Conservation (phyloP, 1,140 invertebrate species). For the Brachionus paranguensis region DNA sequence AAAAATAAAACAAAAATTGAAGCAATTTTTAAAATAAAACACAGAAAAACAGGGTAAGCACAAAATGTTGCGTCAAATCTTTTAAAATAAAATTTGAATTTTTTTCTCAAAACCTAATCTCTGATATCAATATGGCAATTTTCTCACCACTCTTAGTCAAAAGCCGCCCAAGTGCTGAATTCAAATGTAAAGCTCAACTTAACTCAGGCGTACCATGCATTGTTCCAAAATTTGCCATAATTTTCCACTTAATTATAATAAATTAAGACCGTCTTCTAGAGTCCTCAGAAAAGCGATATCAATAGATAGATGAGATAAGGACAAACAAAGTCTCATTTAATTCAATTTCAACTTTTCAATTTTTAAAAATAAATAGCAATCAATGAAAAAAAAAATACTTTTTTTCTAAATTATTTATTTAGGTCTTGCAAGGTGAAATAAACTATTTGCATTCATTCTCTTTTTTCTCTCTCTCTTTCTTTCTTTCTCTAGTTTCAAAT, state of each 20-base stretch:
- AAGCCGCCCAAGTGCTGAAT: background rate
- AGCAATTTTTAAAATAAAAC: background rate
- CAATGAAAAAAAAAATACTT: background rate
- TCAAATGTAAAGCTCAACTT: background rate
- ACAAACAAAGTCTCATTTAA: background rate
- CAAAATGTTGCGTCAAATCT: background rate
- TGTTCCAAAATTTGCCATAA: background rate
- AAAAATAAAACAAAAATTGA: too few species aligned
- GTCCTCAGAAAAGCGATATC: background rate
- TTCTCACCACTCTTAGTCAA: background rate
- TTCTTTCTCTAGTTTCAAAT: background rate
- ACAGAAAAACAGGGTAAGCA: background rate
- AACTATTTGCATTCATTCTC: slow-evolving; percentile 23
- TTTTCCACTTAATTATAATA: background rate
- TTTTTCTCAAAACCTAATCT: background rate
- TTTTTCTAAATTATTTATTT: slow-evolving; percentile 20
- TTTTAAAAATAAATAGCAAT: background rate
- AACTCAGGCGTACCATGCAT: background rate
- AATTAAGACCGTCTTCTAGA: background rate
- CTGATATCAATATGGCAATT: background rate
- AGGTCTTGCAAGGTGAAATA: slow-evolving; percentile 11
- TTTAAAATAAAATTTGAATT: background rate
- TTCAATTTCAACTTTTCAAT: background rate
- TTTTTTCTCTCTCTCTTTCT: background rate
- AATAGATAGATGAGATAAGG: slow-evolving; percentile 7